Evolutionary conservation across 2,113 vertebrate genomes (phyloP), one percentile per base, ranked within the genome.

Genomic region (Salvelinus namaycush): DNA sequence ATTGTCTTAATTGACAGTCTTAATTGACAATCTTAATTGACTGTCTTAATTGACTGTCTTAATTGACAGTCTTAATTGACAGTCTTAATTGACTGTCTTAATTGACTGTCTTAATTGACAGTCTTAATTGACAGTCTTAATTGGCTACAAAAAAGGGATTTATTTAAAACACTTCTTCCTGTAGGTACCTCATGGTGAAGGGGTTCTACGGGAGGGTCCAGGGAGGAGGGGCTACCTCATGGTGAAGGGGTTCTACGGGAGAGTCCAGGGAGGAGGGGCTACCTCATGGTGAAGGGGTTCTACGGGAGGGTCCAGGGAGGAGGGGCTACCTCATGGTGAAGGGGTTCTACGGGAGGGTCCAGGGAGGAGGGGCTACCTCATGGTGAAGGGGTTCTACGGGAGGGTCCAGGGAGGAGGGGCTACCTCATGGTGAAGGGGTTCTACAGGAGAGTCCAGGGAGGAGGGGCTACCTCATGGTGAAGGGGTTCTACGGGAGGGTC

Each of bases 201-300:
- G 5, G 31, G 31, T 31, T 31, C 5, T 31, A 5, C 31, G 1
- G 31, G 31, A 31, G 31, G 31, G 5, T 5, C 5, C 31, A 31
- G 31, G 31, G 31, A 31, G 31, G 31, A 31, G 31, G 5, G 31
- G 0, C 31, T 31, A 31, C 31, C 31, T 31, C 31, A 31, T 31
- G 5, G 31, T 1, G 31, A 31, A 31, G 31, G 1, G 31, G 31
- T 31, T 31, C 5, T 31, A 31, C 31, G 4, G 31, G 31, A 34
- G 5, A 4, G 5, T 6, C 5, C 31, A 34, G 31, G 31, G 31
- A 34, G 31, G 31, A 34, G 31, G 31, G n/a, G 7, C 44, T 72
- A 95, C 94, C 91, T 95, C 94, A 95, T 95, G 29, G 94, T 94
- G 89, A 95, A 95, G 68, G 94, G 89, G 24, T 95, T 93, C 94